phyloP scores from a whole-genome alignment of 2,888 invertebrate species.

The Acronicta aceris region DNA sequence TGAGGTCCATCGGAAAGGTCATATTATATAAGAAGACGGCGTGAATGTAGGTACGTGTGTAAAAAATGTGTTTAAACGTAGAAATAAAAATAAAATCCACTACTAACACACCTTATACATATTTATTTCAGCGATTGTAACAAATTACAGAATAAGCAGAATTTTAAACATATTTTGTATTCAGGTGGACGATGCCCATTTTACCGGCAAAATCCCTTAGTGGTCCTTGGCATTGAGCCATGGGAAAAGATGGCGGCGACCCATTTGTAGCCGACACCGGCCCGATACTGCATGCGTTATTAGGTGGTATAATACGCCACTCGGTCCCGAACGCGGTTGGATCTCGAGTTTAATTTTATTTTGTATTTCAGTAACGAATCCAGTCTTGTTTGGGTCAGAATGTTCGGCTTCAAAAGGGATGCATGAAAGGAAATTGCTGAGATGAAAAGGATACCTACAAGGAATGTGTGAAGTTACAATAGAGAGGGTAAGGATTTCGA shows the following conservation, averaged over 20 bases:
- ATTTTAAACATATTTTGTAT: slow-evolving; percentile 16
- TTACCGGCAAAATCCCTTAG: slow-evolving; percentile 37
- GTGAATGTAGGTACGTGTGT: no score
- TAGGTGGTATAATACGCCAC: background rate
- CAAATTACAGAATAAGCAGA: background rate
- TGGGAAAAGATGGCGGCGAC: slow-evolving; percentile 25
- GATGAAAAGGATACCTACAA: no score
- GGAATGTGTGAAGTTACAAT: no score
- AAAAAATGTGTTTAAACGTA: no score
- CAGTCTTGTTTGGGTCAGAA: no score
- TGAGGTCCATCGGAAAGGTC: no score
- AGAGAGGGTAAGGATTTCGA: no score
- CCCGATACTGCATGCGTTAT: slow-evolving; percentile 18
- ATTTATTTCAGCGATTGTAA: background rate
- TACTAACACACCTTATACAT: no score
- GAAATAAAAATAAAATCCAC: no score
- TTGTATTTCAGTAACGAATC: background rate
- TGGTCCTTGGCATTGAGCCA: slow-evolving; percentile 38
- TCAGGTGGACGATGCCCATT: slow-evolving; percentile 26
- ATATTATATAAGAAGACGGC: no score
- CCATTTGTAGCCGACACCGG: slow-evolving; percentile 31
- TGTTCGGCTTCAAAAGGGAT: no score
- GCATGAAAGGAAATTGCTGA: no score
- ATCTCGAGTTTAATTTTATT: background rate
- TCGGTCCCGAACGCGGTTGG: background rate